phyloP scores from a whole-genome alignment of 2,113 vertebrate genomes.

The Dasypus novemcinctus region DNA sequence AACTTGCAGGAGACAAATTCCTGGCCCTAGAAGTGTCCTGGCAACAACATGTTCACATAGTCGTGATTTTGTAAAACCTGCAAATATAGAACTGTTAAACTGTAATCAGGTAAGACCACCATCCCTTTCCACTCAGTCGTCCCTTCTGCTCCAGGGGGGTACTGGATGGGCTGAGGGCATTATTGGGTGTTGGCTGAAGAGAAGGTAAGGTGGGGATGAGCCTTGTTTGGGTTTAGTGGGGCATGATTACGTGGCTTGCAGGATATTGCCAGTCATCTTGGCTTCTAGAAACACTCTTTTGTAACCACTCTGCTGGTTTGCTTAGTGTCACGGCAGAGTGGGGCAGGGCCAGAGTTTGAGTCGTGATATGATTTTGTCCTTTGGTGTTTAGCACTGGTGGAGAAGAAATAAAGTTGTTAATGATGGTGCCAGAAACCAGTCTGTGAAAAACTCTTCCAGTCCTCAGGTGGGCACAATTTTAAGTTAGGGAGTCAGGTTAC shows the following conservation, averaged over 20 bases:
- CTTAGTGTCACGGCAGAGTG: not conserved
- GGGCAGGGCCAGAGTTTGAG: not conserved
- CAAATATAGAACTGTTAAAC: not conserved
- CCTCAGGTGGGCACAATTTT: not conserved
- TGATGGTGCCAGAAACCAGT: not conserved
- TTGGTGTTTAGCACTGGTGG: not conserved
- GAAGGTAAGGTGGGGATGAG: not conserved
- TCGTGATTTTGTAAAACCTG: not conserved
- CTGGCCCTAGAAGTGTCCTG: not conserved
- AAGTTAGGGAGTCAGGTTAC: not conserved
- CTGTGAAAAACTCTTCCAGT: not conserved
- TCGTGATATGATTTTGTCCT: not conserved
- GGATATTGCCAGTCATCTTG: too few species aligned
- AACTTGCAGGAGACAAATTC: not conserved
- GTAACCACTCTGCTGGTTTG: not conserved
- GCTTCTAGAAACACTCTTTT: not conserved
- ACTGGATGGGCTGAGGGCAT: too few species aligned
- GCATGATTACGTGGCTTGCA: not conserved
- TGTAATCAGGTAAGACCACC: not conserved
- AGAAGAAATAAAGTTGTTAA: not conserved
- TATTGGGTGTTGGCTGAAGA: not conserved
- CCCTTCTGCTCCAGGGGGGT: not conserved
- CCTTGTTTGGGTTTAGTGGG: not conserved
- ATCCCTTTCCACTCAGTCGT: not conserved
- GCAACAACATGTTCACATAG: not conserved